Conservation (phyloP, 2,888 invertebrate species). For the Tachina fera region DNA sequence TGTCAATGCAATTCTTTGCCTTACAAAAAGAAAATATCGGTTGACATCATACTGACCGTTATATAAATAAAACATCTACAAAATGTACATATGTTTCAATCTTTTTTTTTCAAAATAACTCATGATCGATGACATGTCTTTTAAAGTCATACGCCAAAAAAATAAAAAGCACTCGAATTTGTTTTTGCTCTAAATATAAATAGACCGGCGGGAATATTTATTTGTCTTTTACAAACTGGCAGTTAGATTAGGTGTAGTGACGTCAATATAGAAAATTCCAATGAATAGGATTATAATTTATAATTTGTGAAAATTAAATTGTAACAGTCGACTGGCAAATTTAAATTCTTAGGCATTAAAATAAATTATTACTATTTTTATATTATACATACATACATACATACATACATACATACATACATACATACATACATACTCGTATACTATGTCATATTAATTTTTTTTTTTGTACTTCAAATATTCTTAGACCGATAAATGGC, state of each 20-base stretch:
- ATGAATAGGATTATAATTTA: neutral
- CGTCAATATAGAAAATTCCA: neutral
- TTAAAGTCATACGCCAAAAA: neutral
- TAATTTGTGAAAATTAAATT: neutral
- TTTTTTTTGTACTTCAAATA: too few species aligned
- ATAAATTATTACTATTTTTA: too few species aligned
- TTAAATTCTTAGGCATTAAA: too few species aligned
- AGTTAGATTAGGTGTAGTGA: conserved; percentile 19
- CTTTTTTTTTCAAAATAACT: neutral
- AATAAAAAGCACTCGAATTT: too few species aligned
- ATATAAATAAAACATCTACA: neutral
- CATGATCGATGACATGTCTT: conserved; percentile 51
- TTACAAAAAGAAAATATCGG: conserved; percentile 26
- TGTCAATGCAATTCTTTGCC: neutral
- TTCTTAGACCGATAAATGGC: too few species aligned
- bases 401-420: too few species aligned
- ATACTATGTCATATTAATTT: too few species aligned
- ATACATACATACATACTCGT: too few species aligned
- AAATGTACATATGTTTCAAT: neutral
- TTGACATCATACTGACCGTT: conserved; percentile 15
- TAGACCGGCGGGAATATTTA: neutral
- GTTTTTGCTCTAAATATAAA: too few species aligned
- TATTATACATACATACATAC: too few species aligned
- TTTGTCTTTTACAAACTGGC: neutral
- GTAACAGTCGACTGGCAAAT: too few species aligned